A percentile compares a stretch with the other conserved stretches of the same genome.
phyloP scores from a whole-genome alignment of 2,113 vertebrate genomes.

The Ameiurus melas region DNA sequence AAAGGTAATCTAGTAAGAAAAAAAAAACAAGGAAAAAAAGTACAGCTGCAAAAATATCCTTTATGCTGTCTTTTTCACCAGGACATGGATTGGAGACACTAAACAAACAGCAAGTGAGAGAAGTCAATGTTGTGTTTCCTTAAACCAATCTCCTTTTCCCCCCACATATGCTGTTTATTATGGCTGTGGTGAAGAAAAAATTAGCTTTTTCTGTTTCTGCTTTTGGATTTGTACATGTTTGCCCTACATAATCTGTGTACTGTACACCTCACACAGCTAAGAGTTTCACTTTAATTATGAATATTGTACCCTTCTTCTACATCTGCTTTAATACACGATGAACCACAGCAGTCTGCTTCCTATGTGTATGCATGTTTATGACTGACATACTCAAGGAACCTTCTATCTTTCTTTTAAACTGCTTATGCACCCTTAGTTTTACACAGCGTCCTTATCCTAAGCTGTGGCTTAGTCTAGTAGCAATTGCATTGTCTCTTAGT shows the following conservation, averaged over 20 bases:
- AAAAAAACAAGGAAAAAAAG: not conserved
- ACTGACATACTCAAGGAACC: conserved; percentile 1
- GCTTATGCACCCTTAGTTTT: conserved; percentile 1
- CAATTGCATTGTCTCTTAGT: conserved; percentile 44
- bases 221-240: conserved; percentile 49
- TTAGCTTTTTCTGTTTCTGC: conserved; percentile 30
- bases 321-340: conserved; percentile 2
- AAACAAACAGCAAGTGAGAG: conserved; percentile 45
- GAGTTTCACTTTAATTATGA: not conserved
- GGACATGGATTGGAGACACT: conserved; percentile 33
- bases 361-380: conserved; percentile 3
- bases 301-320: not conserved
- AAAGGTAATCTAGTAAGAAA: conserved; percentile 26
- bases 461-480: not conserved
- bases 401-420: conserved; percentile 1
- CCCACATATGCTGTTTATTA: conserved; percentile 42
- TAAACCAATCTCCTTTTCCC: conserved; percentile 4
- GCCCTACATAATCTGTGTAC: not conserved
- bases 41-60: conserved; percentile 63
- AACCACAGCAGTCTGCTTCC: conserved; percentile 3
- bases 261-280: not conserved
- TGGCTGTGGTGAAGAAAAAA: conserved; percentile 43
- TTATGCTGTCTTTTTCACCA: conserved; percentile 47
- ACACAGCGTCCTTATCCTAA: not conserved
- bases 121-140: conserved; percentile 41